phyloP scores from a whole-genome alignment of 2,113 vertebrate species.

The Psephotus haematonotus region DNA sequence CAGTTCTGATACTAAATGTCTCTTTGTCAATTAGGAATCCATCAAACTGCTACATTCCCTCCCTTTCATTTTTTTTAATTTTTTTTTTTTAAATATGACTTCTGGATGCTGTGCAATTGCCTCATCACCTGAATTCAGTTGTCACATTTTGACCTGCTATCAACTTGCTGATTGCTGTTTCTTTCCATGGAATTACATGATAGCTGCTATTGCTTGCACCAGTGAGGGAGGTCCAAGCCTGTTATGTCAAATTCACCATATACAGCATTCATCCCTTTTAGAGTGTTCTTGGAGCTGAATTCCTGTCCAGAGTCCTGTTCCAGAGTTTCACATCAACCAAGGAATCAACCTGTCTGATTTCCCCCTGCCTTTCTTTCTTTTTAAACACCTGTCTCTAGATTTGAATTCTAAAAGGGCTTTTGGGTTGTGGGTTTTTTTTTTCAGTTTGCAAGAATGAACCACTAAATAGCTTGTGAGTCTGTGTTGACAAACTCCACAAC shows the following conservation, averaged over 20 bases:
- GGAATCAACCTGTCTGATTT: neutral
- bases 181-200: neutral
- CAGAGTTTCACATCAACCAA: neutral
- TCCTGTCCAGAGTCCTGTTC: neutral
- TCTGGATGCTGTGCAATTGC: neutral
- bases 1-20: neutral
- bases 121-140: neutral
- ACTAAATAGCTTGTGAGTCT: neutral
- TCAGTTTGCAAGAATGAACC: neutral
- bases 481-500: neutral
- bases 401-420: neutral
- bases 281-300: neutral
- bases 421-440: neutral
- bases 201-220: neutral
- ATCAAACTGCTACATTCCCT: neutral
- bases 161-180: neutral
- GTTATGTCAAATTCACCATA: neutral
- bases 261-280: neutral
- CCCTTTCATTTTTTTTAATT: fast-evolving
- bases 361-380: neutral
- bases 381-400: neutral
- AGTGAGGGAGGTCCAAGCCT: neutral
- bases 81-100: neutral
- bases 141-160: neutral
- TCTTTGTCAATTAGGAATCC: neutral